Evolutionary conservation across 2,113 vertebrate species (phyloP).

Genomic region (Pterophyllum scalare): DNA sequence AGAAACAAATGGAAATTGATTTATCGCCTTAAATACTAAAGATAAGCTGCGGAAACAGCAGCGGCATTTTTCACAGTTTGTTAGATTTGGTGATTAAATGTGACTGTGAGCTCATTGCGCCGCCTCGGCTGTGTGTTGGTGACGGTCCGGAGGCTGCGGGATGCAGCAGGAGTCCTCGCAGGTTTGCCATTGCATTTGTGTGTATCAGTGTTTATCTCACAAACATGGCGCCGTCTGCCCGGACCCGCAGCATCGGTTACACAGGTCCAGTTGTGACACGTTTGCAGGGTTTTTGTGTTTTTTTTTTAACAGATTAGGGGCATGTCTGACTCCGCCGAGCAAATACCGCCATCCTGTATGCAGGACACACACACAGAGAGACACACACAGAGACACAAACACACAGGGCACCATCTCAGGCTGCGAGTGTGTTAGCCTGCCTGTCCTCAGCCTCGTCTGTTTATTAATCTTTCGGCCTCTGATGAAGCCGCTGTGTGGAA

Average conservation of each 20-base stretch:
- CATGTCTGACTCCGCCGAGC: conserved; percentile 25
- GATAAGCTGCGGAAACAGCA: not conserved
- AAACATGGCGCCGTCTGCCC: not conserved
- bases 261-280: conserved; percentile 17
- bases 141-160: too few species aligned
- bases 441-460: not conserved
- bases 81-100: not conserved
- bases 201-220: not conserved
- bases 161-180: not conserved
- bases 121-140: not conserved
- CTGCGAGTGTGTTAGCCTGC: not conserved
- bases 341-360: conserved; percentile 27
- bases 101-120: too few species aligned
- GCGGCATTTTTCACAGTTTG: not conserved
- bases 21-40: not conserved
- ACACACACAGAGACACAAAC: not conserved
- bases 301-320: conserved; percentile 5
- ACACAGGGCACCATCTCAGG: not conserved
- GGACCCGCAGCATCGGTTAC: not conserved
- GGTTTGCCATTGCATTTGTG: not conserved
- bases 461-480: not conserved
- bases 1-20: not conserved
- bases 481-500: not conserved
- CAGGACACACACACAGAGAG: not conserved
- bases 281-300: not conserved